Percentiles rank a stretch among this genome's conserved stretches.
Conservation (phyloP, 1,140 invertebrate genomes). For the Muscidifurax raptorellus region DNA sequence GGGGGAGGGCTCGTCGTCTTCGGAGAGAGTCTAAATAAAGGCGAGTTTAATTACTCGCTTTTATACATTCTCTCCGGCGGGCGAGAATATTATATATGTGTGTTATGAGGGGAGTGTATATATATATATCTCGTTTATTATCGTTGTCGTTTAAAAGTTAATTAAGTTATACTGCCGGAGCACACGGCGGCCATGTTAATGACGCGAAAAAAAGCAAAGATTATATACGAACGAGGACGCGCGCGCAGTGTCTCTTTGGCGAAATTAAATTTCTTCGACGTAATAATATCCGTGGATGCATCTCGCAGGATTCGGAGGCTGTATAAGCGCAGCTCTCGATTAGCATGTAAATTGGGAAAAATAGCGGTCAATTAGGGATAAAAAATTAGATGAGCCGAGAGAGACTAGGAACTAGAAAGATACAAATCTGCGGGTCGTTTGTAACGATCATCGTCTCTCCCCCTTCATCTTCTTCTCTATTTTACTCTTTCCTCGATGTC, state of each 20-base stretch:
- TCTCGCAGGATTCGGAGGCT: background rate
- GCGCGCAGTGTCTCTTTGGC: background rate
- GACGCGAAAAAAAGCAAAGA: background rate
- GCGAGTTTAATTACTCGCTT: conserved; percentile 15
- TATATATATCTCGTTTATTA: background rate
- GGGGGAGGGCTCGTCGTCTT: background rate
- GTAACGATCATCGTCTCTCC: conserved; percentile 34
- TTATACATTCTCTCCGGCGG: background rate
- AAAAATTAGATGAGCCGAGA: background rate
- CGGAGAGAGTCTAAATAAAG: conserved; percentile 6
- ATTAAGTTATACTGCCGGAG: conserved; percentile 1
- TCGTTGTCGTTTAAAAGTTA: conserved; percentile 7
- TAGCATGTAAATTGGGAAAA: conserved; percentile 34
- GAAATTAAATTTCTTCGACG: background rate
- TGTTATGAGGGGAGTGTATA: background rate
- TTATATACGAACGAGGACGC: no score
- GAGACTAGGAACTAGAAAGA: conserved; percentile 15
- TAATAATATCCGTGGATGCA: no score
- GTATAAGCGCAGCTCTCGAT: background rate
- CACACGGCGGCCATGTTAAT: background rate
- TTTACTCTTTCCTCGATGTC: background rate
- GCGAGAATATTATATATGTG: background rate
- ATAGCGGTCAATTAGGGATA: conserved; percentile 4
- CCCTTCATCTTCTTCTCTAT: background rate
- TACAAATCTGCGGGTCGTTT: conserved; percentile 41